Evolutionary conservation across 2,113 vertebrate genomes (phyloP), one percentile per base, ranked within the genome.

Genomic region (Xenopus laevis): DNA sequence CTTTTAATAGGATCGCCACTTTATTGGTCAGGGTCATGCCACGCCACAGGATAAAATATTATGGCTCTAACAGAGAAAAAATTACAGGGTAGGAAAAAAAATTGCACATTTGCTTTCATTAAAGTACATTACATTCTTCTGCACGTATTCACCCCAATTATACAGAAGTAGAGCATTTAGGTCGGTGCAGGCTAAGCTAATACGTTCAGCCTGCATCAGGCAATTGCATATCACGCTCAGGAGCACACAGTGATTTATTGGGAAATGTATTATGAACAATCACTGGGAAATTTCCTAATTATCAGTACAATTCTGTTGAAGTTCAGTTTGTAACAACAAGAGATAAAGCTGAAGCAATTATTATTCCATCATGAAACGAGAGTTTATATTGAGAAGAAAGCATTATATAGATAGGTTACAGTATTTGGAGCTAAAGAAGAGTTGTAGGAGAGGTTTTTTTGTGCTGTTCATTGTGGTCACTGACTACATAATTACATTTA

Each of bases 61-160:
- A 27, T 53, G 10, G 58, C 1, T 7, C 59, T 69, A 63, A 33
- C 21, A 53, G 66, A 57, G 74, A 64, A 46, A n/a, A 76, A 76
- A 76, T 76, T 76, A 64, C 27, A 76, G 59, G 47, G 47, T 47
- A 45, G 73, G 40, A 52, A 46, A 76, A 76, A 46, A 61, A 30
- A n/a, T n/a, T 63, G 47, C 46, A 27, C 59, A 63, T 70, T 76
- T 50, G 12, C 66, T 76, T 76, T 61, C 46, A 76, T 76, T 69
- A 69, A 62, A 69, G 59, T 69, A 47, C 58, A 76, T 69, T 76
- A 69, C 69, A 63, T 63, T 52, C 47, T 15, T 45, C 66, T 55
- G 59, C 23, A 57, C 66, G 11, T 62, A 27, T 61, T 45, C 59
- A 45, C 65, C 66, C 65, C 30, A 76, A 76, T 76, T 76, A 76